phyloP scores from a whole-genome alignment of 2,113 vertebrate species.

The Plestiodon gilberti region DNA sequence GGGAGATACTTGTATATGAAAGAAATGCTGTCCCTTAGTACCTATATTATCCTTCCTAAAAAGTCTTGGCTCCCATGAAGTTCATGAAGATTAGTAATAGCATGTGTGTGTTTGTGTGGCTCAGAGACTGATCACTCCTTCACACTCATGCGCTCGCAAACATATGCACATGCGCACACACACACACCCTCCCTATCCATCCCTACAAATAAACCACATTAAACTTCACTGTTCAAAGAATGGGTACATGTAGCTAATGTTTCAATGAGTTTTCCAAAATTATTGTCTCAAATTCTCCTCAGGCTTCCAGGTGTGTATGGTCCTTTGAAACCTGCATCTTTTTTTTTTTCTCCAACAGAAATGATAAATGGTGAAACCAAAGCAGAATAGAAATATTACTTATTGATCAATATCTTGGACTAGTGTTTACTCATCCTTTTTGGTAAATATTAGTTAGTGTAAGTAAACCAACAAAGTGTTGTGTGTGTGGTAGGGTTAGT shows the following conservation, averaged over 20 bases:
- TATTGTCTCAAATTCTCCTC: neutral
- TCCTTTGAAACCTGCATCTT: neutral
- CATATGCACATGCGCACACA: no score
- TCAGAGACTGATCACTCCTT: neutral
- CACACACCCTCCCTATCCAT: no score
- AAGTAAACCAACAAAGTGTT: slow-evolving; percentile 50
- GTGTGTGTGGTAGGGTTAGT: slow-evolving; percentile 53
- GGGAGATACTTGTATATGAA: neutral
- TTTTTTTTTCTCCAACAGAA: neutral
- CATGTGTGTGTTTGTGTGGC: neutral
- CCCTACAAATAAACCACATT: no score
- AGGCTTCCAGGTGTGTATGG: neutral
- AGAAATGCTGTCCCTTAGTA: neutral
- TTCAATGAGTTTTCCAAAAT: slow-evolving; percentile 11
- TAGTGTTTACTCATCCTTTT: neutral
- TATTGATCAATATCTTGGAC: neutral
- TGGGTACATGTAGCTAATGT: slow-evolving; percentile 23
- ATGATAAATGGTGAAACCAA: neutral
- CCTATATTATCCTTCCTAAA: neutral
- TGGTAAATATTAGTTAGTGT: slow-evolving; percentile 57
- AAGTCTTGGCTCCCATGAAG: neutral
- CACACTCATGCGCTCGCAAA: no score
- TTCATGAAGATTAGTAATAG: neutral
- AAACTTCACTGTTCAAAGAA: neutral
- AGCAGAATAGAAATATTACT: neutral